Evolutionary conservation across 1,140 invertebrate species (phyloP).

Genomic region (Ephestia elutella): DNA sequence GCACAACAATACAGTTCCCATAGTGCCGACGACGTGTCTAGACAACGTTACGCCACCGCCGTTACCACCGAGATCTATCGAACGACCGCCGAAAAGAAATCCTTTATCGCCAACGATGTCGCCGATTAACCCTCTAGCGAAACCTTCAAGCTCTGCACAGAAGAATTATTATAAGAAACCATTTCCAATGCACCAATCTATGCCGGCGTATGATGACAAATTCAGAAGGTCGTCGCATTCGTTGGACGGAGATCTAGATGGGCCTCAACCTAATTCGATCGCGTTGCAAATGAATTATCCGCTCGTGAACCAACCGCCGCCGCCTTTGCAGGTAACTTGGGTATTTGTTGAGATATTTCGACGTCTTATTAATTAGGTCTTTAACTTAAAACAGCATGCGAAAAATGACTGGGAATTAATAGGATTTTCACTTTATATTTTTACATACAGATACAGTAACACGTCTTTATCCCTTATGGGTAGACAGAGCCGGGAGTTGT

Average conservation of each 20-base stretch:
- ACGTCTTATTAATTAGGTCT: neutral
- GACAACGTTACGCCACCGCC: slow-evolving; percentile 73
- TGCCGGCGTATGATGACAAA: slow-evolving; percentile 39
- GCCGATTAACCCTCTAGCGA: slow-evolving; percentile 35
- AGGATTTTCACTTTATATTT: too few species aligned
- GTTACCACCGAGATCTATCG: slow-evolving; percentile 64
- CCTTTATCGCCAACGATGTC: slow-evolving; percentile 24
- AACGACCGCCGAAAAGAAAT: slow-evolving; percentile 25
- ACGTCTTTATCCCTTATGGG: too few species aligned
- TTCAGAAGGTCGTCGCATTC: slow-evolving; percentile 48
- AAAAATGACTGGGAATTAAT: too few species aligned
- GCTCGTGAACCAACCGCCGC: slow-evolving; percentile 56
- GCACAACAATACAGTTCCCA: slow-evolving; percentile 48
- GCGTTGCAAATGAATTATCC: slow-evolving; percentile 75
- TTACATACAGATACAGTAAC: too few species aligned
- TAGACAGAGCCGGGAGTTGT: too few species aligned
- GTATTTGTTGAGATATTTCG: slow-evolving; percentile 4
- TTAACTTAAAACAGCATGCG: too few species aligned
- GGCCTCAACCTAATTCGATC: slow-evolving; percentile 65
- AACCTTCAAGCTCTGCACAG: slow-evolving; percentile 26
- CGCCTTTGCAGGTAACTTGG: slow-evolving; percentile 51
- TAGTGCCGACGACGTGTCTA: slow-evolving; percentile 58
- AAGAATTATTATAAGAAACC: slow-evolving; percentile 31
- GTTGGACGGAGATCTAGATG: slow-evolving; percentile 50
- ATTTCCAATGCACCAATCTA: slow-evolving; percentile 42